phyloP scores from a whole-genome alignment of 2,797 vertebrate genomes.

The Pangasius larnaudii region DNA sequence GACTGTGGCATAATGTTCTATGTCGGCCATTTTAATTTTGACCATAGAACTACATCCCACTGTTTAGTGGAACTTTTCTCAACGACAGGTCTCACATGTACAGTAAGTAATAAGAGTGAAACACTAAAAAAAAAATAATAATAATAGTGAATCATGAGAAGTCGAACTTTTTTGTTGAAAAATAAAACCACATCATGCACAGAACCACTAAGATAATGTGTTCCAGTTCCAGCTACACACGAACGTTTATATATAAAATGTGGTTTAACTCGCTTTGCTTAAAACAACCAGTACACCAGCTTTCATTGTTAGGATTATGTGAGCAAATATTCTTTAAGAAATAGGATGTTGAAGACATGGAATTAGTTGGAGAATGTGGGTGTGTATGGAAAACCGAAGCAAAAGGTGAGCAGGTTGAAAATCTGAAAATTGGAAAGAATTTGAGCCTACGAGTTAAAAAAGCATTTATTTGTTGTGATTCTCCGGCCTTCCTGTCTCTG shows the following conservation, averaged over 20 bases:
- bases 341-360: not conserved
- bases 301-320: not conserved
- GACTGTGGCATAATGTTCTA: not conserved
- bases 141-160: too few species aligned
- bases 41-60: not conserved
- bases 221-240: not conserved
- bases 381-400: not conserved
- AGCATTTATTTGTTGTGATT: constrained; percentile 10
- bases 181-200: not conserved
- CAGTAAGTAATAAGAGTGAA: too few species aligned
- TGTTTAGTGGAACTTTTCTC: not conserved
- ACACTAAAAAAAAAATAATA: too few species aligned
- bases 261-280: not conserved
- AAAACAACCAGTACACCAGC: not conserved
- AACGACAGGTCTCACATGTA: not conserved
- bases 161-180: too few species aligned
- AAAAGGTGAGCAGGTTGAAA: not conserved
- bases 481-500: not conserved
- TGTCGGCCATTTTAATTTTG: not conserved
- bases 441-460: not conserved
- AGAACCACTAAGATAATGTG: not conserved
- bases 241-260: not conserved
- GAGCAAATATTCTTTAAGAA: not conserved
- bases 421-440: not conserved
- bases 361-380: not conserved